Base-by-base conservation (phyloP, 2,797 vertebrate species). In the Chelidonichthys spinosus region DNA sequence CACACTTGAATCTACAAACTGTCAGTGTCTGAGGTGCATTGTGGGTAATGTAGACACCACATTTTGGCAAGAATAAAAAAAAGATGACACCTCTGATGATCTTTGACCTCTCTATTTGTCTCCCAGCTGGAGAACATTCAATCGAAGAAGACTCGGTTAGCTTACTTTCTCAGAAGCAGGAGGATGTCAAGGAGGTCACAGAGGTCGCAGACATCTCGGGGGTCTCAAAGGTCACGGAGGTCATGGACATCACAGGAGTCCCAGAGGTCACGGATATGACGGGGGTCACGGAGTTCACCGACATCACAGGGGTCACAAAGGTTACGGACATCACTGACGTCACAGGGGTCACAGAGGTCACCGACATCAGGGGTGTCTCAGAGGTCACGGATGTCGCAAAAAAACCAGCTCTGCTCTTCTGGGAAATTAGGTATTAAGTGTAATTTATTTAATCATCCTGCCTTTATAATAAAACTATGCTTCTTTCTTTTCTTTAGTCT, bases 401-500 rank as follows among this genome's bases (percentile, higher is more conserved):
- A 75, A 87, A 87, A 83, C 75, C 75, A 33, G 61, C 84, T 50
- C 73, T 84, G 17, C 74, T 79, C 8, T 89, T 87, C 74, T 84
- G 78, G 90, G 89, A 94, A 76, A 91, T 93, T 67, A 90, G 91
- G 40, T 90, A 91, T 93, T 67, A 90, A 92, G 40, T 90, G 87
- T 90, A 89, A 55, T 37, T 44, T 76, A 69, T 93, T 71, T 89
- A 87, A 40, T 53, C 72, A 47, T n/a, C 37, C 66, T 65, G 58
- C 43, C 59, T 54, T 59, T 64, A 18, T 68, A 36, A 46, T 40
- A 10, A 43, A 40, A 39, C 10, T 7, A 5, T 17, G 15, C 4
- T 40, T 40, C 25, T 44, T 37, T 7, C 14, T 10, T 49, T 53
- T 64, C 46, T 9, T 66, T 40, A 72, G 63, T 53, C 46, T 79